Conservation (phyloP, 2,113 vertebrate genomes). For the Pachycephala philippinensis region DNA sequence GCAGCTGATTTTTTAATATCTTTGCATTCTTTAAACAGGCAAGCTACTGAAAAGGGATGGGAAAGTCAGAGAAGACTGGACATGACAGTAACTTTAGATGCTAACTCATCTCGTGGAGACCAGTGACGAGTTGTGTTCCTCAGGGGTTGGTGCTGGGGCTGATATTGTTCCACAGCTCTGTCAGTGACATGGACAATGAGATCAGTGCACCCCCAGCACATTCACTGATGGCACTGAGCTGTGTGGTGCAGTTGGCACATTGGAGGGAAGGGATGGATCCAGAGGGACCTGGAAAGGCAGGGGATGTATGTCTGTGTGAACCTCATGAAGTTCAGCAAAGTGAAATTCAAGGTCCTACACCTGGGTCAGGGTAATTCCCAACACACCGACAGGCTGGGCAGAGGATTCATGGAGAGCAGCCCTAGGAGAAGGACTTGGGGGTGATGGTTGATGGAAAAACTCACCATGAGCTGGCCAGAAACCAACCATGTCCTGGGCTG, state of each 20-base stretch:
- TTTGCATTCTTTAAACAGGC: neutral
- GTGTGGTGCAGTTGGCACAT: rapidly evolving
- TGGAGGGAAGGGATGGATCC: neutral
- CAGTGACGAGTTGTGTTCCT: neutral
- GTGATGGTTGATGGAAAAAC: neutral
- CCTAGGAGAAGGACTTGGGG: neutral
- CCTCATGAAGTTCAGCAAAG: neutral
- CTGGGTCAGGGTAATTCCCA: rapidly evolving
- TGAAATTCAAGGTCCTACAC: neutral
- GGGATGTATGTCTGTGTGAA: neutral
- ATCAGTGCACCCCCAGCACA: neutral
- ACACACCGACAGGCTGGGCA: rapidly evolving
- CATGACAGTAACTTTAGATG: neutral
- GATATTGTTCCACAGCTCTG: neutral
- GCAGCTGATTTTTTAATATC: conserved; percentile 45
- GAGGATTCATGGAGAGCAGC: neutral
- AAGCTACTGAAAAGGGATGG: neutral
- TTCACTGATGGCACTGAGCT: neutral
- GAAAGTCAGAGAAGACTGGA: neutral
- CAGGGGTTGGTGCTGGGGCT: neutral
- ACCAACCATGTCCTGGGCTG: neutral
- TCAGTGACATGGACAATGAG: neutral
- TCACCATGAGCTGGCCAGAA: neutral
- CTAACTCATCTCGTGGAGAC: neutral
- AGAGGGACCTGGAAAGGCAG: neutral